Percentiles rank a stretch among this genome's conserved stretches.
Evolutionary conservation across 23 tunicate species (phyloP).

Genomic region (Phallusia fumigata): DNA sequence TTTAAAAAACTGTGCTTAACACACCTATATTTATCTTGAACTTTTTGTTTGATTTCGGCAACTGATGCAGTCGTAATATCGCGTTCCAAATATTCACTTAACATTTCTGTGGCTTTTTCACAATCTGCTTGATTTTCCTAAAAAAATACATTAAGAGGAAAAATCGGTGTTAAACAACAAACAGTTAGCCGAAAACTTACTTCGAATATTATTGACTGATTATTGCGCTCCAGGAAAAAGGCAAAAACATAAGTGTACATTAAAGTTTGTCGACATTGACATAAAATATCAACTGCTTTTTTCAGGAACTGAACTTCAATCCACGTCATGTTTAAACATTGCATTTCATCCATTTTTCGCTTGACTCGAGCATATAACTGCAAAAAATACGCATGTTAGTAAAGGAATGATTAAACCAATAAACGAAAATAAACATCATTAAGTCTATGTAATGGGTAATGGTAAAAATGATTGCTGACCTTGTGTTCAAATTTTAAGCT

Average conservation of each 20-base stretch:
- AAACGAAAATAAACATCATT: too few species aligned
- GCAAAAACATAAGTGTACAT: constrained; percentile 99
- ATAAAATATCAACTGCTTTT: constrained; percentile 81
- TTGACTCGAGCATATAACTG: constrained; percentile 75
- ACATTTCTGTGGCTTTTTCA: constrained; percentile 84
- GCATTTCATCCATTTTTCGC: constrained; percentile 91
- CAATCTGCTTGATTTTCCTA: constrained; percentile 91
- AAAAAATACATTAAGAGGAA: neutral
- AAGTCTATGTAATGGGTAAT: too few species aligned
- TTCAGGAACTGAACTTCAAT: constrained; percentile 91
- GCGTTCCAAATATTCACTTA: constrained; percentile 93
- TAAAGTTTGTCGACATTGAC: constrained; percentile 86
- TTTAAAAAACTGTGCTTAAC: too few species aligned
- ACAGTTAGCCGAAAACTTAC: constrained; percentile 20
- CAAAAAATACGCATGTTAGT: neutral
- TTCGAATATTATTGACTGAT: constrained; percentile 90
- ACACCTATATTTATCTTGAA: constrained; percentile 89
- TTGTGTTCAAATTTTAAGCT: constrained; percentile 81
- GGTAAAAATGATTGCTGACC: constrained; percentile 11
- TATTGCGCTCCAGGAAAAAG: constrained; percentile 79
- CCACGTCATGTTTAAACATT: constrained; percentile 87
- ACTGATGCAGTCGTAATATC: constrained; percentile 84
- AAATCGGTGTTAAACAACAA: too few species aligned
- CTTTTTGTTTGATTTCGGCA: constrained; percentile 81
- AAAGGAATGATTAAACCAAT: too few species aligned